A percentile compares a stretch with the other conserved stretches of the same genome.
Conservation (phyloP, 2,888 invertebrate species). For the Nycteola revayana region DNA sequence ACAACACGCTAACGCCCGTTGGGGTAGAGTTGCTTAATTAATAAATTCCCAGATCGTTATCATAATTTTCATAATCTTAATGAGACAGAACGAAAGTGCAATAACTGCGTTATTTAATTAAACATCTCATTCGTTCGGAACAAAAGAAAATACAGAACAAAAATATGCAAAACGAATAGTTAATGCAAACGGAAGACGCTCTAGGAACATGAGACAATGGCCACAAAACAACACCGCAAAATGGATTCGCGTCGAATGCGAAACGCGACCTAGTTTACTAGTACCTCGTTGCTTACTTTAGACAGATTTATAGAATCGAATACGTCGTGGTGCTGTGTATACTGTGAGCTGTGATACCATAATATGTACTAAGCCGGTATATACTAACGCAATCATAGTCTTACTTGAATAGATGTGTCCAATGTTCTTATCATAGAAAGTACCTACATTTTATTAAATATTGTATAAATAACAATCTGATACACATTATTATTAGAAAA, state of each 20-base stretch:
- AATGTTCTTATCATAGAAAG: too few relatives aligned
- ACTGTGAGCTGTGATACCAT: constrained; percentile 10
- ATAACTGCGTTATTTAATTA: constrained; percentile 11
- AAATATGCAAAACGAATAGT: constrained; percentile 21
- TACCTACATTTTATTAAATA: too few relatives aligned
- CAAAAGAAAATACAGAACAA: constrained; percentile 17
- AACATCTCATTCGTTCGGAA: constrained; percentile 14
- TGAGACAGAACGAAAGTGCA: too few relatives aligned
- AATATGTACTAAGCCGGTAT: too few relatives aligned
- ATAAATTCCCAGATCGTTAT: too few relatives aligned
- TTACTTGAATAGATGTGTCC: too few relatives aligned
- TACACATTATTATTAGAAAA: too few relatives aligned
- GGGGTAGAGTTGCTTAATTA: too few relatives aligned
- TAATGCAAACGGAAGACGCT: constrained; percentile 48
- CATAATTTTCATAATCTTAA: too few relatives aligned
- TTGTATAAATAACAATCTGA: too few relatives aligned
- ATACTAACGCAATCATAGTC: too few relatives aligned
- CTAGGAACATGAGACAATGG: constrained; percentile 45
- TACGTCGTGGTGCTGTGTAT: constrained; percentile 15
- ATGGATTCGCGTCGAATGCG: constrained; percentile 54
- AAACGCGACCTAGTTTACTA: constrained; percentile 56
- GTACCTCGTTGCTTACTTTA: constrained; percentile 35
- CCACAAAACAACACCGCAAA: constrained; percentile 40
- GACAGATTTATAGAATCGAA: constrained; percentile 33
- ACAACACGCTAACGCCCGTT: too few relatives aligned